Evolutionary conservation across 2,888 invertebrate species (phyloP), one percentile per base, ranked within the genome.

Genomic region (Pyrgus malvae): DNA sequence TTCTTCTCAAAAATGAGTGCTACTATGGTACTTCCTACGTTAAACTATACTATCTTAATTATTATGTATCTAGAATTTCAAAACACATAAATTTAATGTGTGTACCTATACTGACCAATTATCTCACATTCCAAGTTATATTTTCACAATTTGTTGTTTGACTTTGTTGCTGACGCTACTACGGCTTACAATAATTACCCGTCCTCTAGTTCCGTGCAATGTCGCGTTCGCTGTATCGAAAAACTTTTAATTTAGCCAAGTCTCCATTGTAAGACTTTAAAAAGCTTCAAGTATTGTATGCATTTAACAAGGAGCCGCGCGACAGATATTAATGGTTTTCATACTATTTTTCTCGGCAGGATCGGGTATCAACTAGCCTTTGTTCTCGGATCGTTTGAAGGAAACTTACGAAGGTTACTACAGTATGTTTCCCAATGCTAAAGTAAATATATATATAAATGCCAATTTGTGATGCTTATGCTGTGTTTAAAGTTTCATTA

Each of bases 181-280:
- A 57, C 59, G 58, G 69, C 70, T 61, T 63, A 81, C 80, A 82
- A 89, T 89, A 89, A 89, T 89, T 87, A 87, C 81, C 72, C 76
- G 80, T 80, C 80, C 69, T 82, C 80, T 76, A 83, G 81, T 80
- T 83, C 80, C 82, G 83, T 83, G 84, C 86, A 83, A 84, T 87
- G 88, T 89, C 85, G 86, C 81, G 78, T 76, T 77, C 77, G 72
- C 76, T 74, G 79, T 87, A 87, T 88, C 86, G 88, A 88, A 90
- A 88, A 90, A 90, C 80, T 90, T 90, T 90, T 90, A 90, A 88
- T 89, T 90, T 90, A 89, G 90, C 90, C 87, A 88, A 86, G 86
- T 82, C 77, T 74, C 85, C 74, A 80, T 89, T 89, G 88, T 89
- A 78, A 80, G 83, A 83, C 84, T 87, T 89, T 88, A 86, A 87